phyloP scores from a whole-genome alignment of 2,888 invertebrate species.

The Dascillus cervinus region DNA sequence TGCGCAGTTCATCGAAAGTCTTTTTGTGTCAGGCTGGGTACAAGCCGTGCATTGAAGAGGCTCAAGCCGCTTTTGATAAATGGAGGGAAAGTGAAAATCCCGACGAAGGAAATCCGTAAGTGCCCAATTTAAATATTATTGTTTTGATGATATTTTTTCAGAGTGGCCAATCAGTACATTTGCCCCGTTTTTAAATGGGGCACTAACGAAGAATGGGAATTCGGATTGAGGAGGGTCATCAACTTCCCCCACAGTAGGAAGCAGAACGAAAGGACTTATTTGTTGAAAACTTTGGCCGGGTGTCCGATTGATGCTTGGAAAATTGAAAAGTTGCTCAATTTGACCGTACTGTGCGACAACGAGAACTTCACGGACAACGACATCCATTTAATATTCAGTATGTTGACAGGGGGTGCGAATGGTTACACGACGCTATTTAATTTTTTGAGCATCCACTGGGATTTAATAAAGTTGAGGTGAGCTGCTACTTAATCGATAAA shows the following conservation, averaged over 20 bases:
- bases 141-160: constrained; percentile 42
- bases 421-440: constrained; percentile 67
- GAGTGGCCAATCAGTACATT: constrained; percentile 66
- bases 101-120: constrained; percentile 75
- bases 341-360: constrained; percentile 61
- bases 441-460: constrained; percentile 66
- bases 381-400: constrained; percentile 65
- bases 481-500: too few species aligned
- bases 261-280: constrained; percentile 67
- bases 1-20: constrained; percentile 59
- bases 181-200: constrained; percentile 82
- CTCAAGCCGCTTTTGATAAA: constrained; percentile 60
- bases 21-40: constrained; percentile 72
- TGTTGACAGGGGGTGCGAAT: constrained; percentile 61
- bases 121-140: too few species aligned
- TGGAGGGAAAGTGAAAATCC: constrained; percentile 72
- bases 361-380: constrained; percentile 72
- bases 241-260: constrained; percentile 65
- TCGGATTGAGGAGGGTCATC: constrained; percentile 67
- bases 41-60: constrained; percentile 67
- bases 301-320: constrained; percentile 67
- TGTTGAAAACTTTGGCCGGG: constrained; percentile 70
- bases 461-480: constrained; percentile 57
- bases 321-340: constrained; percentile 58
- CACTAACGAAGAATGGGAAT: constrained; percentile 71